Conservation (phyloP, 2,113 vertebrate species). For the Nyctibius bracteatus region DNA sequence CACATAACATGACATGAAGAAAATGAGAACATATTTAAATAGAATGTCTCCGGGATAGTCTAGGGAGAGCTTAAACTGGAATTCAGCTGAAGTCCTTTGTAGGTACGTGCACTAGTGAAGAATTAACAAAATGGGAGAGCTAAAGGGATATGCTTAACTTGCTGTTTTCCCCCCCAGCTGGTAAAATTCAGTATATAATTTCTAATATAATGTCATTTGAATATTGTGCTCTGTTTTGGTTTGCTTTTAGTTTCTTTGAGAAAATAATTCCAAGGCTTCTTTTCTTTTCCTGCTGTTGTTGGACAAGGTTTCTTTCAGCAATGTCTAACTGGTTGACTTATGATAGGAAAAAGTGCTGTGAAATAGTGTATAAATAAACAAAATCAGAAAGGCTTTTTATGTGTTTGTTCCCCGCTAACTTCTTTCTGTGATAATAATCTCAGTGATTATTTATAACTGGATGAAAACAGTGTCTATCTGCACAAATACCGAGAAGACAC, state of each 20-base stretch:
- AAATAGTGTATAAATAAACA: slow-evolving; percentile 10
- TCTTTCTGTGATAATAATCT: neutral
- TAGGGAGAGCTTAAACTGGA: slow-evolving; percentile 30
- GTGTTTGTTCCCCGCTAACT: neutral
- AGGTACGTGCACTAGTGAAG: neutral
- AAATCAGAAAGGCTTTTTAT: neutral
- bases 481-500: neutral
- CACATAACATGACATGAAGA: neutral
- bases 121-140: neutral
- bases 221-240: neutral
- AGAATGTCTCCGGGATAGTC: neutral
- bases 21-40: slow-evolving; percentile 44
- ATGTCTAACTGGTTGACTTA: neutral
- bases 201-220: neutral
- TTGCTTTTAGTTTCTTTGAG: neutral
- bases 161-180: neutral
- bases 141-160: neutral
- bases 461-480: neutral
- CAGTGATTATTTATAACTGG: slow-evolving; percentile 15
- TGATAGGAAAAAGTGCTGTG: neutral
- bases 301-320: neutral
- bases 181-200: neutral
- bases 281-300: neutral
- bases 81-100: slow-evolving; percentile 1
- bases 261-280: neutral